Evolutionary conservation across 2,113 vertebrate genomes (phyloP), one percentile per base, ranked within the genome.

Genomic region (Vicugna pacos): DNA sequence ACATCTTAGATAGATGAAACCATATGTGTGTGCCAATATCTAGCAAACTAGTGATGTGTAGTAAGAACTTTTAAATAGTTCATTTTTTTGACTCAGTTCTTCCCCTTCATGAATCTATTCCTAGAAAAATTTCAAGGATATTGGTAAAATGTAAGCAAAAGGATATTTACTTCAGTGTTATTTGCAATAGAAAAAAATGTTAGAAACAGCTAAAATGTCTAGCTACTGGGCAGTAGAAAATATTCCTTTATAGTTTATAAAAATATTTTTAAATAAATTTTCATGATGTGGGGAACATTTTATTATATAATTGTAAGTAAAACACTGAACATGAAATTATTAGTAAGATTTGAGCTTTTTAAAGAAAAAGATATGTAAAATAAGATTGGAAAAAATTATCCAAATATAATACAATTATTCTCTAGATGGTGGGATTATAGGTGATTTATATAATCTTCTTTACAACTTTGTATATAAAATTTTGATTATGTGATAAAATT

Each of bases 241-340:
- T 62, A 75, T 91, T 92, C 14, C 4, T 80, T 62, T 73, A 30
- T 54, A 60, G 14, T 72, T 65, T 26, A 54, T 62, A 81, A 70
- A 62, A 94, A 48, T 60, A 91, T 64, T 90, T 90, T 32, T 87
- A 89, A 86, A 67, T 83, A 48, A 70, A 5, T 42, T 76, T 91
- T 50, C 26, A 64, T 70, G 28, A 62, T 72, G 3, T 56, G 20
- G 13, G 19, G 2, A 89, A 58, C 7, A 69, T 64, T 91, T 87
- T 91, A 79, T 88, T 69, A 69, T 24, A 28, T 85, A 76, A 91
- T 64, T 16, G 70, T 76, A 35, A 88, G 6, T 38, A 77, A 88
- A 89, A 67, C 3, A 46, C 3, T 28, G 28, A 70, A 81, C 84
- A 64, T 73, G 35, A 85, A 95, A 89, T 77, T 84, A 64, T 17